A percentile compares a stretch with the other conserved stretches of the same genome.
phyloP scores from a whole-genome alignment of 2,797 vertebrate genomes.

The Tadarida brasiliensis region DNA sequence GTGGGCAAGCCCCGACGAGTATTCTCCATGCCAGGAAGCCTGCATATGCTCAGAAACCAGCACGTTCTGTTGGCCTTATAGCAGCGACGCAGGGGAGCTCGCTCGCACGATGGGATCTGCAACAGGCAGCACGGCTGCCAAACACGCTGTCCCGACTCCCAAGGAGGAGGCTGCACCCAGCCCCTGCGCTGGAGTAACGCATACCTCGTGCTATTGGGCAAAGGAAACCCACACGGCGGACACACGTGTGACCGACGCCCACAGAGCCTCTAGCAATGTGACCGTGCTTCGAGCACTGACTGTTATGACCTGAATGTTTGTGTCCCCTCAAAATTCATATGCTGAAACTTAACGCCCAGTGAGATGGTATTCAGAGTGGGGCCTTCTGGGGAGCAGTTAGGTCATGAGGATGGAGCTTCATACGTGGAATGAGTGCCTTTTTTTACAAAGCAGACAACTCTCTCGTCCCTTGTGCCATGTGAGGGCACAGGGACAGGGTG shows the following conservation, averaged over 20 bases:
- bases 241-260: rapidly evolving
- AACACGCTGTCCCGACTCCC: slow-evolving; percentile 59
- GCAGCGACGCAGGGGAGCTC: slow-evolving; percentile 76
- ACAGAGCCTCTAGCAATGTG: background rate
- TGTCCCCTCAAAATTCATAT: background rate
- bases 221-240: background rate
- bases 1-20: slow-evolving; percentile 80
- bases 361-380: background rate
- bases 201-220: background rate
- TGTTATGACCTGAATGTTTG: background rate
- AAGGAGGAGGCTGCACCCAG: background rate
- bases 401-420: background rate
- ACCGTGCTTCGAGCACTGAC: background rate
- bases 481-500: background rate
- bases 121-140: slow-evolving; percentile 60
- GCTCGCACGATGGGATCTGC: slow-evolving; percentile 63
- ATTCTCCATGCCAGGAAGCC: slow-evolving; percentile 77
- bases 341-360: background rate
- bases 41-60: slow-evolving; percentile 81
- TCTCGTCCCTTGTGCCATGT: background rate
- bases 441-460: background rate
- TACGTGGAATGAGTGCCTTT: background rate
- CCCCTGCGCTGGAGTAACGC: background rate
- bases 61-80: slow-evolving; percentile 83
- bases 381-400: background rate